Evolutionary conservation across 2,888 invertebrate genomes (phyloP), one percentile per base, ranked within the genome.

Genomic region (Heliconius erato): DNA sequence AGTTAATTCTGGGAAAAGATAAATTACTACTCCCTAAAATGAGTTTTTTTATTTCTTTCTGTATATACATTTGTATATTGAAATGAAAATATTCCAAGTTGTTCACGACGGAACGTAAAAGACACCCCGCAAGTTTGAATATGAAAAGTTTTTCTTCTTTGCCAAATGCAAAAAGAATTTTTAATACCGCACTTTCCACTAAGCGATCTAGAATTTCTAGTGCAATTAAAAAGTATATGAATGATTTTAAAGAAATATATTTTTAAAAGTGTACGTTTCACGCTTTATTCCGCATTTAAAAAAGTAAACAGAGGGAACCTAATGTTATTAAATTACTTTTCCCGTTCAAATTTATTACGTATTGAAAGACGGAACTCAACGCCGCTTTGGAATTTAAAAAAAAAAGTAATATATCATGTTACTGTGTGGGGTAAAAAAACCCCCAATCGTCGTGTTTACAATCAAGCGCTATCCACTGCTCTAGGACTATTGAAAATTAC

Each of bases 61-160:
- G 3, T 12, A 16, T 14, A 72, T 26, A 40, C 35, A 35, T 35
- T 35, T 40, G 35, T 40, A 40, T 26, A n/a, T 6, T 19, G 44
- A n/a, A 35, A 71, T 23, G n/a, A 44, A 49, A 14, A 72, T 49
- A 49, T 9, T n/a, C 16, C 26, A 26, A n/a, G 74, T 63, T 63
- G 44, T 26, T 76, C 7, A 3, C 16, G 23, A n/a, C 12, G 35
- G 32, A 63, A 32, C 74, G n/a, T 7, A 32, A 76, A 59, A 63
- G 74, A n/a, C 32, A 59, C 32, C 3, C 14, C 35, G n/a, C 2
- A 76, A 54, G n/a, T 32, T 74, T 74, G 28, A 28, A 74, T 32
- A 23, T 49, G 3, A 74, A 63, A 76, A 35, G 14, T 16, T n/a
- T 59, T 63, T 63, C 35, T 74, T 32, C 74, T 74, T 74, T 32